A percentile compares a stretch with the other conserved stretches of the same genome.
Conservation (phyloP, 2,888 invertebrate genomes). For the Drosophila greeni region DNA sequence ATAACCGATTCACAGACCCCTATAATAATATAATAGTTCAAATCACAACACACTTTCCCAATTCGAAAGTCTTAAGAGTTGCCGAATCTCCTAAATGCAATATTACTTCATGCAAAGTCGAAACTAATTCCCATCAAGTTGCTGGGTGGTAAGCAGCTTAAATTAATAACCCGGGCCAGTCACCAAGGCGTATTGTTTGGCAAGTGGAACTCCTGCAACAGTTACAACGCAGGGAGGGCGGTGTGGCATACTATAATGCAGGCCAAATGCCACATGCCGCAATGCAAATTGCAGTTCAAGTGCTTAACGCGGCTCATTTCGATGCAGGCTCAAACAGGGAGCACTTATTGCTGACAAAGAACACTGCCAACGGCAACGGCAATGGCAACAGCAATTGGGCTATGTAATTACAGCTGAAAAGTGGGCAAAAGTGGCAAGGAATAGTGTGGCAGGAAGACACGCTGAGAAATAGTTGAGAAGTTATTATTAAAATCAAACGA, state of each 20-base stretch:
- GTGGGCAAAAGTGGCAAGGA: not conserved
- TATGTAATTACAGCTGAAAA: slow-evolving; percentile 49
- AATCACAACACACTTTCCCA: not conserved
- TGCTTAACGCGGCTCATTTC: slow-evolving; percentile 41
- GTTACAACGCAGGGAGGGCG: slow-evolving; percentile 14
- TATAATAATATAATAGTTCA: not conserved
- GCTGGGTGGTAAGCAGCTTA: not conserved
- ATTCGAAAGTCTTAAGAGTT: not conserved
- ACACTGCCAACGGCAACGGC: slow-evolving; percentile 27
- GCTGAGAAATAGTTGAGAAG: not conserved
- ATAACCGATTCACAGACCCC: no score
- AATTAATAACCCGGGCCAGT: slow-evolving; percentile 8
- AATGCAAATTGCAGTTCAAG: slow-evolving; percentile 36
- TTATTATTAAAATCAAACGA: not conserved
- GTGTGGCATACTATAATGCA: slow-evolving; percentile 4
- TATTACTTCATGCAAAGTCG: not conserved
- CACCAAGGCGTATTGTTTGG: slow-evolving; percentile 15
- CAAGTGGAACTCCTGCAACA: slow-evolving; percentile 19
- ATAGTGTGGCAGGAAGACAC: slow-evolving; percentile 6
- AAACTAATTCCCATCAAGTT: not conserved
- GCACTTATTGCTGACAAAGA: slow-evolving; percentile 33
- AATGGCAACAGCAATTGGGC: slow-evolving; percentile 54
- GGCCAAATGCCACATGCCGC: slow-evolving; percentile 15
- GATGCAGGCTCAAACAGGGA: slow-evolving; percentile 31
- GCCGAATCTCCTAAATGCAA: not conserved